Evolutionary conservation across 2,888 invertebrate genomes (phyloP), one percentile per base, ranked within the genome.

Genomic region (Amblyjoppa proteus): DNA sequence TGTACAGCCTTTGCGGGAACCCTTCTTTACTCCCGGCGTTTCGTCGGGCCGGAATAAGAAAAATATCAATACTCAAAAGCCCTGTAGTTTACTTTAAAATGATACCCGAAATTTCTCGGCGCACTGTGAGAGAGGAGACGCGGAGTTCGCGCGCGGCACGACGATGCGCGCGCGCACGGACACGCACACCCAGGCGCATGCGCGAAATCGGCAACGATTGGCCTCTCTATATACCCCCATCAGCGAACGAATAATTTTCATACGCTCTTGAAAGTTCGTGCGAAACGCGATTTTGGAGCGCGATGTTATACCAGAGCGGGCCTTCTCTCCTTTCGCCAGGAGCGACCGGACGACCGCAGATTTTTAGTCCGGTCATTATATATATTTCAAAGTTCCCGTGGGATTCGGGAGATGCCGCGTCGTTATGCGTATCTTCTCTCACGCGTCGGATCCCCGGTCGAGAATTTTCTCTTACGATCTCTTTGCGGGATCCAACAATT

Each of bases 361-460:
- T 83, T 78, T 78, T 58, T 13, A 69, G 83, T 79, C 74, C 74
- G 79, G 69, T 83, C 83, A 83, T 83, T 83, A 83, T 83, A 74
- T 28, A 49, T 53, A 58, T 58, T 83, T 74, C 83, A 38, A 74
- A 69, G 3, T 79, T 83, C 74, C 83, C 83, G 64, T 79, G 83
- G 74, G 83, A 83, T 74, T 79, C 61, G 49, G 38, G 69, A 9
- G 28, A 28, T 58, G 58, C 58, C 58, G 25, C 58, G 25, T 28
- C 28, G 58, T 25, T 28, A 58, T 13, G 11, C 58, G 58, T 25
- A 28, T 28, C 25, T 66, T 74, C 83, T 80, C 80, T 78, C 78
- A 74, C 83, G 66, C 69, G 69, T 58, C 56, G 73, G 78, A 83
- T 79, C 74, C 61, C 69, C 74, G 74, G 61, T 49, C 45, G 58